Evolutionary conservation across 2,113 vertebrate species (phyloP).

Genomic region (Empidonax traillii): DNA sequence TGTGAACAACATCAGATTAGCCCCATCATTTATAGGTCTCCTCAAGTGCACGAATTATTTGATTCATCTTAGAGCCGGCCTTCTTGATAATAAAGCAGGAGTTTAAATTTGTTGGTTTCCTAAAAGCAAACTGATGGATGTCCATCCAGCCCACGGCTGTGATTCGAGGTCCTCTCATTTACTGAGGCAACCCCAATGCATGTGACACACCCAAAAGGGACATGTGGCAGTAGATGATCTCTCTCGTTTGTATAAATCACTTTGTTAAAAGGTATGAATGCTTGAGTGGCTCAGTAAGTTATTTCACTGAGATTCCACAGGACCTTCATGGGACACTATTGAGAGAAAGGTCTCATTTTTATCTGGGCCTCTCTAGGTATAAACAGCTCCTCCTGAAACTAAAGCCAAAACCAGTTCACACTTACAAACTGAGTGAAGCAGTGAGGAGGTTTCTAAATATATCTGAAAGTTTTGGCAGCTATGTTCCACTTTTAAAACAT

Average conservation of each 20-base stretch:
- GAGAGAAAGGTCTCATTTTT: background rate
- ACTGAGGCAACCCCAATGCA: background rate
- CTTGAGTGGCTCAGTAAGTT: background rate
- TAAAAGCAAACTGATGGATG: background rate
- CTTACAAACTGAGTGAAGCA: background rate
- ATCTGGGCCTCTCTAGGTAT: background rate
- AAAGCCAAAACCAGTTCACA: background rate
- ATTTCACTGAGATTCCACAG: background rate
- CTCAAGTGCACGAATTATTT: background rate
- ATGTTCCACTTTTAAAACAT: background rate
- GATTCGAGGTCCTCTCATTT: background rate
- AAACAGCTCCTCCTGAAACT: background rate
- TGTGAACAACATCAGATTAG: background rate
- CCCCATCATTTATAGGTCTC: background rate
- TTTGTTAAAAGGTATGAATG: background rate
- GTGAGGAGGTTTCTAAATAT: background rate
- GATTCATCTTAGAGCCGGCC: background rate
- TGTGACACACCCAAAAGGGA: background rate
- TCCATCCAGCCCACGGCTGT: background rate
- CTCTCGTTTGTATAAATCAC: background rate
- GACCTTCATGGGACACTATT: background rate
- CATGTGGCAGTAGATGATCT: background rate
- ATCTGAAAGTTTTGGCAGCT: background rate
- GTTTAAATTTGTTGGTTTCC: background rate
- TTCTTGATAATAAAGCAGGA: background rate